These are phyloP conservation scores for Tenthredo notha DNA, from an alignment of 2,888 invertebrate species.

Conservation along the genomic window DNA sequence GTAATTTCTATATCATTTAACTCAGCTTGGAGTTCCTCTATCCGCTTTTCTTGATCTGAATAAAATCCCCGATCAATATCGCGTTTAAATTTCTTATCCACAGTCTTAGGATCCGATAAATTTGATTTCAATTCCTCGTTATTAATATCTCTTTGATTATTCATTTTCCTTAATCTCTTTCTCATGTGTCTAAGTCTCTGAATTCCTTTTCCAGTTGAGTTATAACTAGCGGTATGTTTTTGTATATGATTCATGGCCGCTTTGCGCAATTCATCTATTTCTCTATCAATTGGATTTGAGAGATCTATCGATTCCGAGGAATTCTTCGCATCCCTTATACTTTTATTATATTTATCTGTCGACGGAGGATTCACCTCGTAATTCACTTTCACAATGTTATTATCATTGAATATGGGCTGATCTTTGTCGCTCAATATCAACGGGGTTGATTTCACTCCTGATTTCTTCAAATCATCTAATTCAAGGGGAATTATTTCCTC, in stretches of 20 bases:
- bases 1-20: constrained; percentile 58
- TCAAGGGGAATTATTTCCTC: constrained; percentile 76
- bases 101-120: constrained; percentile 49
- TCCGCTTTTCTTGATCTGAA: constrained; percentile 56
- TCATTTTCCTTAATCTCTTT: constrained; percentile 59
- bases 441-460: neutral
- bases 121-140: constrained; percentile 48
- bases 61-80: constrained; percentile 52
- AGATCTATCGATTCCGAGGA: neutral
- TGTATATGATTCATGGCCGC: constrained; percentile 55
- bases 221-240: constrained; percentile 58
- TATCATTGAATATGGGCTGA: neutral
- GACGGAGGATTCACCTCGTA: neutral
- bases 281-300: neutral
- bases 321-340: neutral
- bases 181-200: constrained; percentile 65
- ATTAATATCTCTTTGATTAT: constrained; percentile 61
- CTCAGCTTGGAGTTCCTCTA: constrained; percentile 60
- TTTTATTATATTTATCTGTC: neutral
- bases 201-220: constrained; percentile 55
- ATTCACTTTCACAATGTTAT: neutral
- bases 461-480: constrained; percentile 53
- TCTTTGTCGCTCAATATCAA: neutral
- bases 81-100: constrained; percentile 48
- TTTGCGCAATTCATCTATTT: neutral